Evolutionary conservation across 2,888 invertebrate species (phyloP).

Genomic region (Amaurobius ferox): DNA sequence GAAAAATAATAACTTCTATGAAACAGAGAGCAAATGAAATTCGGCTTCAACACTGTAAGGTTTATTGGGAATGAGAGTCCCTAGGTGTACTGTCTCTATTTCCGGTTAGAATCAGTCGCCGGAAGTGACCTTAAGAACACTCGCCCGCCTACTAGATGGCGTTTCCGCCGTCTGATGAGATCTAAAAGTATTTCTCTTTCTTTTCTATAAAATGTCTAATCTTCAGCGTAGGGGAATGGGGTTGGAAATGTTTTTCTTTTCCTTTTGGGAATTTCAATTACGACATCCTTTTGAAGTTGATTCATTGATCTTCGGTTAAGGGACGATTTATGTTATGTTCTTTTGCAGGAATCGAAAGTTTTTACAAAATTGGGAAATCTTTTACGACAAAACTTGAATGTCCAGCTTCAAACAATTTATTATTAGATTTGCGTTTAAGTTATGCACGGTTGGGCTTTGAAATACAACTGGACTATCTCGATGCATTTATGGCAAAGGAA

Average conservation of each 20-base stretch:
- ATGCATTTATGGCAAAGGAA: too few relatives aligned
- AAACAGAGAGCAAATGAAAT: constrained; percentile 5
- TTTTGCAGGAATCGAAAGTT: too few relatives aligned
- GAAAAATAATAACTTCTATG: too few relatives aligned
- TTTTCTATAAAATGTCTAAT: constrained; percentile 4
- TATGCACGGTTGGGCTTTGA: too few relatives aligned
- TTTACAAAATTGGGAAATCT: too few relatives aligned
- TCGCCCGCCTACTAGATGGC: constrained; percentile 23
- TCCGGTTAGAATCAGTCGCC: constrained; percentile 51
- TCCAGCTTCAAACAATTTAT: too few relatives aligned
- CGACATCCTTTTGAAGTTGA: background rate
- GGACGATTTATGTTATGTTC: background rate
- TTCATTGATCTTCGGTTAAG: background rate
- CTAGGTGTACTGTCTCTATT: constrained; percentile 59
- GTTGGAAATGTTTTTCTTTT: background rate
- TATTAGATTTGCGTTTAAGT: too few relatives aligned
- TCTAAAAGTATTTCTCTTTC: background rate
- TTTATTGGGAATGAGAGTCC: constrained; percentile 20
- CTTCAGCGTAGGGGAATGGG: constrained; percentile 7
- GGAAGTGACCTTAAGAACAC: constrained; percentile 48
- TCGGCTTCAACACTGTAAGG: background rate
- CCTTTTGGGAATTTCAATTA: background rate
- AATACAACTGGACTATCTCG: too few relatives aligned
- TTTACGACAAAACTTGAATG: too few relatives aligned
- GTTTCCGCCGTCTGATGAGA: constrained; percentile 22